Evolutionary conservation across 2,113 vertebrate genomes (phyloP).

Genomic region (Tamias sibiricus): DNA sequence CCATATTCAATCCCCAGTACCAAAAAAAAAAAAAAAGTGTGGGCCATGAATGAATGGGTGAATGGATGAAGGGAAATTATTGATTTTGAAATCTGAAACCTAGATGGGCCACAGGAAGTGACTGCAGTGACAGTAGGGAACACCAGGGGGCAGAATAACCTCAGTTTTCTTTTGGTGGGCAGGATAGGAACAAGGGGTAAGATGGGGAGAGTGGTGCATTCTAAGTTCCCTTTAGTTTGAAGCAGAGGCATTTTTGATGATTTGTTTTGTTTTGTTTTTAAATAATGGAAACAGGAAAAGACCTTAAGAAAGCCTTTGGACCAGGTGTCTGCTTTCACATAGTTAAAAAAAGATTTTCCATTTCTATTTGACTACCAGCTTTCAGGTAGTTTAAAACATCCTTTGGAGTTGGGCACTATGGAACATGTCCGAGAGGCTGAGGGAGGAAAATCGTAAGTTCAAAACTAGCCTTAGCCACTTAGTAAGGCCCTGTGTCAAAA

Average conservation of each 20-base stretch:
- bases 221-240: neutral
- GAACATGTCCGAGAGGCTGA: neutral
- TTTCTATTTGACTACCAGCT: slow-evolving; percentile 25
- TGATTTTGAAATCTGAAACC: neutral
- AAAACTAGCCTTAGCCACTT: neutral
- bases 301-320: slow-evolving; percentile 34
- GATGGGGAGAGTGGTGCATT: too few relatives aligned
- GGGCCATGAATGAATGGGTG: neutral
- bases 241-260: slow-evolving; percentile 43
- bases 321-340: neutral
- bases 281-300: slow-evolving; percentile 57
- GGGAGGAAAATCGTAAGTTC: neutral
- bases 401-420: neutral
- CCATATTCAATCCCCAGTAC: too few relatives aligned
- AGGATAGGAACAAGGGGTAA: too few relatives aligned
- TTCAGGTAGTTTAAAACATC: neutral
- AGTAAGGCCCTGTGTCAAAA: neutral
- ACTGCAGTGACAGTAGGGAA: neutral
- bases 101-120: neutral
- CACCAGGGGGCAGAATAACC: slow-evolving; percentile 69
- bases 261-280: slow-evolving; percentile 66
- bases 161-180: slow-evolving; percentile 40
- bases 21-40: neutral
- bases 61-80: neutral
- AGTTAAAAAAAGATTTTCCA: neutral